phyloP scores from a whole-genome alignment of 2,797 vertebrate genomes.

The Fratercula arctica region DNA sequence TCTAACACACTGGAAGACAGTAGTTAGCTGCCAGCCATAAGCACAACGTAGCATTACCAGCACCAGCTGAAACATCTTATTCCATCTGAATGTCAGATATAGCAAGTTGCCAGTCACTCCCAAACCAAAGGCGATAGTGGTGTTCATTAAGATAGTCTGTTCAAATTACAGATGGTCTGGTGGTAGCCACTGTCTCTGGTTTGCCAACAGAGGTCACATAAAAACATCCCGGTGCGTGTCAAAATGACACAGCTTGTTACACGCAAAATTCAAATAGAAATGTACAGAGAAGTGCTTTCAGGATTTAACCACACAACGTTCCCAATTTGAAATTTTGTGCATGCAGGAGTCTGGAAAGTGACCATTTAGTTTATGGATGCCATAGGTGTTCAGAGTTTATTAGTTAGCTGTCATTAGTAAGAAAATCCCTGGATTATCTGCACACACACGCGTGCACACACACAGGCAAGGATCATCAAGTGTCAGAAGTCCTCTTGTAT shows the following conservation, averaged over 20 bases:
- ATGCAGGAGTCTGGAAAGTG: not conserved
- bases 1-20: not conserved
- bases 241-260: not conserved
- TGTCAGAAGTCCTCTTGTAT: not conserved
- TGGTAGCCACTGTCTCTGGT: not conserved
- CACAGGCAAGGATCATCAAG: not conserved
- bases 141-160: slow-evolving; percentile 20
- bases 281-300: not conserved
- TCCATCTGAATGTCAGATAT: not conserved
- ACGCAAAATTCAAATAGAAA: not conserved
- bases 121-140: not conserved
- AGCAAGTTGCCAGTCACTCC: not conserved
- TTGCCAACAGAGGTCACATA: not conserved
- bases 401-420: not conserved
- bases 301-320: not conserved
- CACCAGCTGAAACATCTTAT: not conserved
- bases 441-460: not conserved
- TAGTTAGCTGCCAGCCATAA: not conserved
- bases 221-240: not conserved
- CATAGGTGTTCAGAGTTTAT: not conserved
- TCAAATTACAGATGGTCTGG: not conserved
- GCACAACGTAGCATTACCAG: not conserved
- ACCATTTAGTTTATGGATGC: not conserved
- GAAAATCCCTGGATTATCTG: not conserved
- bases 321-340: not conserved